phyloP scores from a whole-genome alignment of 2,797 vertebrate genomes.

The Cuniculus paca region DNA sequence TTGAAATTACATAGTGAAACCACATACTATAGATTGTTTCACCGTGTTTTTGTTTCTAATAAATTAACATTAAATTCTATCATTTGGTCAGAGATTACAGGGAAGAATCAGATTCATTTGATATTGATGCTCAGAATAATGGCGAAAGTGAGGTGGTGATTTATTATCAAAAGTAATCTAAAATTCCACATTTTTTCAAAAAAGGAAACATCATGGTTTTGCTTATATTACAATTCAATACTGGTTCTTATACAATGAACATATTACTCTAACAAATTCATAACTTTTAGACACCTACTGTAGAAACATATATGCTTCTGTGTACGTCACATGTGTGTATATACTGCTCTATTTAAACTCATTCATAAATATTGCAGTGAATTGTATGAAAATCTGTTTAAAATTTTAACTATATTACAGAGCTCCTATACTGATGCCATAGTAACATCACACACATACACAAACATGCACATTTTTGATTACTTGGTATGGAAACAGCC shows the following conservation, averaged over 20 bases:
- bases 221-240: background rate
- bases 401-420: background rate
- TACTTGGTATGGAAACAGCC: background rate
- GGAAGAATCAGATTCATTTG: background rate
- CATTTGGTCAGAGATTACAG: background rate
- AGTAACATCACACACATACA: background rate
- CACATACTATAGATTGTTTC: background rate
- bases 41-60: conserved; percentile 1
- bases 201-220: background rate
- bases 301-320: background rate
- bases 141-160: background rate
- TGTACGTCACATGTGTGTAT: background rate
- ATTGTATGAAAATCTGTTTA: background rate
- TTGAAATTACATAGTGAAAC: conserved; percentile 2
- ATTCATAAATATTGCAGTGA: background rate
- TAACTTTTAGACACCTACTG: background rate
- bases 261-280: background rate
- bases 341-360: background rate
- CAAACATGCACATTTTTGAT: background rate
- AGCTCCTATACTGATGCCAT: background rate
- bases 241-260: background rate
- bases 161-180: conserved; percentile 23
- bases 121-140: background rate
- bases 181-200: background rate
- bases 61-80: background rate